phyloP scores from a whole-genome alignment of 1,140 invertebrate species.

The Dendroctonus valens region DNA sequence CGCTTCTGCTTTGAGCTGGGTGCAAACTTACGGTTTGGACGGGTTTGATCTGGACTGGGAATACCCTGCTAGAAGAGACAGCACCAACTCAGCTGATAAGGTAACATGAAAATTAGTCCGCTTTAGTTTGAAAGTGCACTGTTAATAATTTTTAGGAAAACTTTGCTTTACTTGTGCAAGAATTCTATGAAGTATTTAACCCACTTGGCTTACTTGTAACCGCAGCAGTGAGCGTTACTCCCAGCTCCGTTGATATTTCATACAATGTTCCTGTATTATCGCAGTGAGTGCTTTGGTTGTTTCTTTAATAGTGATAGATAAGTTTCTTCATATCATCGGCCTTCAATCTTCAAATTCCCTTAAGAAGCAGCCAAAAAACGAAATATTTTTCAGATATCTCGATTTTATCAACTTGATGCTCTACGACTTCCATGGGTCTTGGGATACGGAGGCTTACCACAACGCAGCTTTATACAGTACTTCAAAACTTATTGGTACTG shows the following conservation, averaged over 20 bases:
- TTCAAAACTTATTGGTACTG: constrained; percentile 12
- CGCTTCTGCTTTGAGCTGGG: constrained; percentile 58
- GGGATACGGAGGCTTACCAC: constrained; percentile 58
- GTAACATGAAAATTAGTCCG: constrained; percentile 30
- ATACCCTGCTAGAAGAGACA: constrained; percentile 68
- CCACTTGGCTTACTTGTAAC: constrained; percentile 38
- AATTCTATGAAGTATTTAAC: constrained; percentile 39
- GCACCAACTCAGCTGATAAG: constrained; percentile 51
- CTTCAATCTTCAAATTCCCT: neutral
- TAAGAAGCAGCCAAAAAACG: neutral
- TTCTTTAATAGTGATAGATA: too few relatives aligned
- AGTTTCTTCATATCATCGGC: neutral
- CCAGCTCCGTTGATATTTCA: constrained; percentile 61
- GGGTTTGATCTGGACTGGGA: constrained; percentile 84
- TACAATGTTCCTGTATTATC: constrained; percentile 90
- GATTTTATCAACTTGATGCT: constrained; percentile 68
- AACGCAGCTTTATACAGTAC: constrained; percentile 57
- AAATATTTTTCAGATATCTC: constrained; percentile 47
- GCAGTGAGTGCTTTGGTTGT: constrained; percentile 60
- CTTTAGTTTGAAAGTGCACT: neutral
- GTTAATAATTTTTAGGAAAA: constrained; percentile 38
- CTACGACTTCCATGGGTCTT: constrained; percentile 67
- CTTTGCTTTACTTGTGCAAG: constrained; percentile 38
- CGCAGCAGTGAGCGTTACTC: constrained; percentile 39
- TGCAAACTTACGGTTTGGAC: constrained; percentile 69